These are phyloP conservation scores for Pteropus rufus DNA, from an alignment of 2,797 vertebrate genomes.

Conservation along the genomic window DNA sequence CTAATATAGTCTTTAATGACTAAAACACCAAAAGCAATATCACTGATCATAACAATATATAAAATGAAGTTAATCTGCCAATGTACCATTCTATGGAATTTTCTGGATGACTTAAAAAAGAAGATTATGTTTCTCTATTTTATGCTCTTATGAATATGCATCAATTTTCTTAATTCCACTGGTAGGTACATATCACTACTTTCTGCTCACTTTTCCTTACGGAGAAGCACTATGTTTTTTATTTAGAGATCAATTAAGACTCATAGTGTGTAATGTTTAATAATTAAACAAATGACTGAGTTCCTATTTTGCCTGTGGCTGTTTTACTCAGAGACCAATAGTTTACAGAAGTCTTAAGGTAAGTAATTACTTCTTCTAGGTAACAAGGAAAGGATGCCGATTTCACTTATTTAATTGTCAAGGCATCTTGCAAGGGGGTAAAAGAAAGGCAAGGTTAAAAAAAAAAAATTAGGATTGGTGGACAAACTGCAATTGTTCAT, in stretches of 20 bases:
- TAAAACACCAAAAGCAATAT: background rate
- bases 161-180: background rate
- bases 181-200: background rate
- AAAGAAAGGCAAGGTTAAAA: background rate
- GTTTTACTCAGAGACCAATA: background rate
- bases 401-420: background rate
- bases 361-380: background rate
- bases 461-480: background rate
- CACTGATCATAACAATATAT: background rate
- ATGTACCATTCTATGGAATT: background rate
- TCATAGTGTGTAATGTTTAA: background rate
- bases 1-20: background rate
- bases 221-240: background rate
- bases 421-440: background rate
- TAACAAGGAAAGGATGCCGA: background rate
- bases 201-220: background rate
- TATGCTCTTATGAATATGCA: background rate
- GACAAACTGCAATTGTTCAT: background rate
- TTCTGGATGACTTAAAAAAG: background rate
- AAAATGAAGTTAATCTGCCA: background rate
- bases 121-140: background rate
- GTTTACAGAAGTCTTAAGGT: background rate
- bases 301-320: background rate
- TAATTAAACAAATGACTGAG: background rate
- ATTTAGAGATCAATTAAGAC: background rate